These are phyloP conservation scores for Mesopsocus fuscifrons DNA, from an alignment of 2,888 invertebrate species.

Conservation along the genomic window DNA sequence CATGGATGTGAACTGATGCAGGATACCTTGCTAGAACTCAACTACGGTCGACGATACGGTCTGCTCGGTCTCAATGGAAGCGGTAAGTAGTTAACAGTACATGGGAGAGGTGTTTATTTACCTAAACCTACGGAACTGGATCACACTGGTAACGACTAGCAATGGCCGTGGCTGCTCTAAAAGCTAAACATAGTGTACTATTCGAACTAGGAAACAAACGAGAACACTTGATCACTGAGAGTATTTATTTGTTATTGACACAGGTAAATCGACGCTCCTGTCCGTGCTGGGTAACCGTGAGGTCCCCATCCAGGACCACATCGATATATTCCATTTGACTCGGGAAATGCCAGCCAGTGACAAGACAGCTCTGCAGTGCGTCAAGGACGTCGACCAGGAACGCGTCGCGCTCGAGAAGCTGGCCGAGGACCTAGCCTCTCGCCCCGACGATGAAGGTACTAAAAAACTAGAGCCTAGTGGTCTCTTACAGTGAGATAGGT, in stretches of 20 bases:
- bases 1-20: constrained; percentile 91
- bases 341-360: constrained; percentile 97
- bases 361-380: constrained; percentile 86
- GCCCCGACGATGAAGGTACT: constrained; percentile 60
- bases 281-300: constrained; percentile 83
- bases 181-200: too few species aligned
- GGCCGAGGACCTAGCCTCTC: constrained; percentile 73
- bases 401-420: constrained; percentile 75
- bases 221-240: too few species aligned
- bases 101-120: too few species aligned
- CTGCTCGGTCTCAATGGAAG: constrained; percentile 94
- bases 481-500: too few species aligned
- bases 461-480: background rate
- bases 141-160: too few species aligned
- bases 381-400: constrained; percentile 97
- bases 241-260: too few species aligned
- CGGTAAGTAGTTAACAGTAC: constrained; percentile 48
- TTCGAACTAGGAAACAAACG: too few species aligned
- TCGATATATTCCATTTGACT: constrained; percentile 93
- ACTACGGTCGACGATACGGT: constrained; percentile 92
- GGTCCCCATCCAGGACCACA: constrained; percentile 88
- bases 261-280: constrained; percentile 84
- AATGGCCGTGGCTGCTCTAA: too few species aligned
- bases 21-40: constrained; percentile 91
- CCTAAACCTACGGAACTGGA: too few species aligned